These are phyloP conservation scores for Entomyzon cyanotis DNA, from an alignment of 2,113 vertebrate genomes.

Conservation along the genomic window DNA sequence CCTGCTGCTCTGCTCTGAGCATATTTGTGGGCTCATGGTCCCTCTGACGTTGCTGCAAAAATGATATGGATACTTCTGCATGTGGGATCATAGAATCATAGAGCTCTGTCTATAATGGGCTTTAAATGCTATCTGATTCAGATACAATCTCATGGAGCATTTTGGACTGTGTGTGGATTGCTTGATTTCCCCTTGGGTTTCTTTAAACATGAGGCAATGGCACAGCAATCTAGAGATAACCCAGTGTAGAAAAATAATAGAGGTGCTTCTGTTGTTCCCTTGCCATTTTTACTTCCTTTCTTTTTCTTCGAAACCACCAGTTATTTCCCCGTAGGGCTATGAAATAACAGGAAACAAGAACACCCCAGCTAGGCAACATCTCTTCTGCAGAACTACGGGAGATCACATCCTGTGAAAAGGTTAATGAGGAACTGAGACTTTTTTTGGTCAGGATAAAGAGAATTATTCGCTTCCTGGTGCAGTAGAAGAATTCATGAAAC, in stretches of 20 bases:
- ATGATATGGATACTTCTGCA: neutral
- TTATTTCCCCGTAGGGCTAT: constrained; percentile 38
- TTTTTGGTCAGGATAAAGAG: neutral
- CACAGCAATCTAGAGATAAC: constrained; percentile 3
- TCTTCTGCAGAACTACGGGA: neutral
- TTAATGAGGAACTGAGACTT: neutral
- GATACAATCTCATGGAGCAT: neutral
- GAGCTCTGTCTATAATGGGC: neutral
- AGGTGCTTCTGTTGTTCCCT: constrained; percentile 29
- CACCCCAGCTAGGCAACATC: neutral
- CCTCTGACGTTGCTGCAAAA: neutral
- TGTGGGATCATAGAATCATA: neutral
- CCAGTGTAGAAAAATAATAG: neutral
- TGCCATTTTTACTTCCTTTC: constrained; percentile 28
- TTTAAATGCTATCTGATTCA: neutral
- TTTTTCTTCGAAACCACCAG: constrained; percentile 29
- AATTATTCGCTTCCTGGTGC: neutral
- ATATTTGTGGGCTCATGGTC: neutral
- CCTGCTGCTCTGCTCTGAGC: neutral
- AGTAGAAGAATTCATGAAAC: neutral
- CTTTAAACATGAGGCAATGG: neutral
- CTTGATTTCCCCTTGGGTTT: constrained; percentile 25
- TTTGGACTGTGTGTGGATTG: neutral
- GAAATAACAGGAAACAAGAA: constrained; percentile 30
- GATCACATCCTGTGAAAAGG: neutral